Base-by-base conservation (phyloP, 2,888 invertebrate genomes). In the Tiphia femorata region DNA sequence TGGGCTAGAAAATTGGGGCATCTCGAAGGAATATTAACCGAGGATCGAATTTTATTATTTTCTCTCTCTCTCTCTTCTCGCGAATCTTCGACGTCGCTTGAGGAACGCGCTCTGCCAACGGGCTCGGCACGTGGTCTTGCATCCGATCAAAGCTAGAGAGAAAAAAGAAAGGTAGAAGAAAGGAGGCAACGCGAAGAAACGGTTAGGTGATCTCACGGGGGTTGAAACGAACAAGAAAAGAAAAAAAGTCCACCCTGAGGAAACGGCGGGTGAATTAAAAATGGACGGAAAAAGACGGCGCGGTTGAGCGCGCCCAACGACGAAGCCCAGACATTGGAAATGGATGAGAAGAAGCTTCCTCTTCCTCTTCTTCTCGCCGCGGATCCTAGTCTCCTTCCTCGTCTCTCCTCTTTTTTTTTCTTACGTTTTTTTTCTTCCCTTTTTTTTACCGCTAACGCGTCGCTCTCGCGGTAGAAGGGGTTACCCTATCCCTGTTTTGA, bases 271-370 rank as follows among this genome's bases (percentile, higher is more conserved):
- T 64, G 67, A 67, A 67, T 62, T 64, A 61, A 67, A 70, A 70
- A 75, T 67, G 64, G 61, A 62, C 73, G 72, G 68, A 72, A 77
- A 67, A 67, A 64, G 65, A 67, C 64, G 55, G 64, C 60, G 62
- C 62, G n/a, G n/a, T 40, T 65, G 47, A 46, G 16, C 38, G 46
- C 40, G 62, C 60, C 49, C 49, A 43, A 38, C 47, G 41, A 16
- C 37, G 44, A 30, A 19, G 49, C 20, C 25, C 44, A 30, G 48
- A 30, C 48, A 44, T 50, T 33, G 33, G 33, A 68, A 68, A 62
- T 29, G 17, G 49, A 40, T 37, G 57, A 72, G 58, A 48, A 41
- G 37, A 41, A 37, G 33, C 49, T 47, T 51, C 56, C 67, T 54
- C 21, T 29, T 25, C 12, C 14, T 6, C 17, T 54, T 12, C 12